Evolutionary conservation across 2,888 invertebrate genomes (phyloP).

Genomic region (Proisotoma minuta): DNA sequence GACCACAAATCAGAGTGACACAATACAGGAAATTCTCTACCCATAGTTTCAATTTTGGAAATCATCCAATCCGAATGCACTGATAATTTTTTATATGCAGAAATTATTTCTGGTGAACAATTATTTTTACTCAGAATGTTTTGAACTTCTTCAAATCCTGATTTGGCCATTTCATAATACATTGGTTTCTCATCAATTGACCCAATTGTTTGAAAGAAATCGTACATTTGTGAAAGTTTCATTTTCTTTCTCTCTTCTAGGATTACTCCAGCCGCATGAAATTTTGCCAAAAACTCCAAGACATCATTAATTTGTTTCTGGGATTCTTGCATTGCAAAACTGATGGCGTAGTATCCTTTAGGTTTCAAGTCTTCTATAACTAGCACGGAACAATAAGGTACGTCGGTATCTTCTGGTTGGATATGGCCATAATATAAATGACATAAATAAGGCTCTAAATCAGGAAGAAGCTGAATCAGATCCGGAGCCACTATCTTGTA

Average conservation of each 20-base stretch:
- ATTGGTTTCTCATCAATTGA: background rate
- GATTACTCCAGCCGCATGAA: slow-evolving; percentile 28
- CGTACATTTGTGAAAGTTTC: slow-evolving; percentile 24
- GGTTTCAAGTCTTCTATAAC: slow-evolving; percentile 39
- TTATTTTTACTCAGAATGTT: slow-evolving; percentile 17
- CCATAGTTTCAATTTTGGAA: background rate
- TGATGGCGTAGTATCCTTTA: slow-evolving; percentile 27
- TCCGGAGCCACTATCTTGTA: slow-evolving; percentile 23
- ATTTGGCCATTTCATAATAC: slow-evolving; percentile 10
- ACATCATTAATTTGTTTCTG: slow-evolving; percentile 20
- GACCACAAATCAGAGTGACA: slow-evolving; percentile 44
- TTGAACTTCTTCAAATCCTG: slow-evolving; percentile 14
- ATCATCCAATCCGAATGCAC: slow-evolving; percentile 14
- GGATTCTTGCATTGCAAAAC: slow-evolving; percentile 11
- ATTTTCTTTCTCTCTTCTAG: slow-evolving; percentile 17
- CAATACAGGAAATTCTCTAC: slow-evolving; percentile 13
- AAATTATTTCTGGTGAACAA: slow-evolving; percentile 5
- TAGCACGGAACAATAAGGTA: slow-evolving; percentile 32
- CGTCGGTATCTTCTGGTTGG: background rate
- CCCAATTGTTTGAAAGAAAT: slow-evolving; percentile 17
- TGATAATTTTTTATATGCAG: slow-evolving; percentile 18
- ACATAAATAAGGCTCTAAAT: slow-evolving; percentile 25
- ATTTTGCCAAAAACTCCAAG: slow-evolving; percentile 30
- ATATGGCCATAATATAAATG: slow-evolving; percentile 21
- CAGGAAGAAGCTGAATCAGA: slow-evolving; percentile 16